Conservation (phyloP, 64 coral and sea anemone genomes). For the Montipora capricornis region DNA sequence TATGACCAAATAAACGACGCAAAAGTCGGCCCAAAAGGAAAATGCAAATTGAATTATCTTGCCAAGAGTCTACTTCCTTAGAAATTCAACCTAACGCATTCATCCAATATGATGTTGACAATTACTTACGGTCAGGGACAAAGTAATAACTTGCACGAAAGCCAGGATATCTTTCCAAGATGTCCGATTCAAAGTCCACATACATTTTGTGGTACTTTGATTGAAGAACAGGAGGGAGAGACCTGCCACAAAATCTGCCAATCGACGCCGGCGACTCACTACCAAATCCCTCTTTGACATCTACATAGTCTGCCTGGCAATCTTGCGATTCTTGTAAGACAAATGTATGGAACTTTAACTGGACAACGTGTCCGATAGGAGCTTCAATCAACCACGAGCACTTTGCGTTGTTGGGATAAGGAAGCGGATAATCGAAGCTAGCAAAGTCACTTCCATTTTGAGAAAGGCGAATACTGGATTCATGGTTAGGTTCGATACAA, state of each 20-base stretch:
- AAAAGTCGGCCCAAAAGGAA: too few species aligned
- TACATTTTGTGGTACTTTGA: background rate
- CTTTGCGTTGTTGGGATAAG: constrained; percentile 4
- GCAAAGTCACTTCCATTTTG: constrained; percentile 1
- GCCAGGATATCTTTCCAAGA: background rate
- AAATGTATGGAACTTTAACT: constrained; percentile 19
- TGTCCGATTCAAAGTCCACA: constrained; percentile 10
- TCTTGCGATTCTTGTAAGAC: background rate
- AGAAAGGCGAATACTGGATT: background rate
- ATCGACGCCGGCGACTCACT: background rate
- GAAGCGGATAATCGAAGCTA: constrained; percentile 5
- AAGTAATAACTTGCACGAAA: constrained; percentile 21
- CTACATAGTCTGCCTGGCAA: constrained; percentile 8
- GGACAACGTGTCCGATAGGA: constrained; percentile 10
- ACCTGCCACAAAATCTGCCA: constrained; percentile 27
- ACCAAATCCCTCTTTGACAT: background rate
- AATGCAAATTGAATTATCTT: too few species aligned
- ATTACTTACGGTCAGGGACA: constrained; percentile 18
- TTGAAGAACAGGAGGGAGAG: background rate
- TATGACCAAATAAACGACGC: too few species aligned
- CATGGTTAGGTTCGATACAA: background rate
- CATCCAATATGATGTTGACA: too few species aligned
- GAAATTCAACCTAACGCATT: too few species aligned
- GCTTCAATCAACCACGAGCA: background rate
- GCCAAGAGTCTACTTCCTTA: too few species aligned